Conservation (phyloP, 2,888 invertebrate genomes). For the Drosophila meridionalis region DNA sequence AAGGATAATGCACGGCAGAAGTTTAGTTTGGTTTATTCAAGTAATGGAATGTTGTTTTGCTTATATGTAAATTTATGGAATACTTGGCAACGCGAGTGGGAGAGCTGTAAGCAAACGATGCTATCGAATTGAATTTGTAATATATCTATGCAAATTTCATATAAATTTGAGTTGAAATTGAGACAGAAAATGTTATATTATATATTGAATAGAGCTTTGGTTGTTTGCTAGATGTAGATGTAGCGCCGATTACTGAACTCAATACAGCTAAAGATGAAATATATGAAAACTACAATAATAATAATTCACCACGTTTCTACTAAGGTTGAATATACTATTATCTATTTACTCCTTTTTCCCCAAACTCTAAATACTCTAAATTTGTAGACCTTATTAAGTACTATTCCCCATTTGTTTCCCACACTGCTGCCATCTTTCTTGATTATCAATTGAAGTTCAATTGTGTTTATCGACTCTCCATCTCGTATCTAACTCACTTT, state of each 20-base stretch:
- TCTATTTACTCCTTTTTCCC: not conserved
- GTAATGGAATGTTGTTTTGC: not conserved
- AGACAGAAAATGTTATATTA: not conserved
- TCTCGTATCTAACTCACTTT: slow-evolving; percentile 11
- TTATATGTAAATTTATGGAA: not conserved
- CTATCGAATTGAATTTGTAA: not conserved
- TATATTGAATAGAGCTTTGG: too few species aligned
- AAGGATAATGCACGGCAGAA: not conserved
- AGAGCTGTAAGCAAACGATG: too few species aligned
- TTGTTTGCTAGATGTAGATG: too few species aligned
- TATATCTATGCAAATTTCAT: not conserved
- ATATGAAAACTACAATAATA: not conserved
- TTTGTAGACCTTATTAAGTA: too few species aligned
- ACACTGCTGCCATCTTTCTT: not conserved
- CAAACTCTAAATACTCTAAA: not conserved
- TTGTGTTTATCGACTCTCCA: slow-evolving; percentile 29
- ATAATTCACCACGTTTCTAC: not conserved
- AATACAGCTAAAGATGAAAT: too few species aligned
- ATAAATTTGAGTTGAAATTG: not conserved
- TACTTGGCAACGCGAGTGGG: not conserved
- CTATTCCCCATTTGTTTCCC: not conserved
- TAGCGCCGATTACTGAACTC: too few species aligned
- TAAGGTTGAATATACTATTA: not conserved
- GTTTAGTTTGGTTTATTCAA: not conserved
- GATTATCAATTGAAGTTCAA: slow-evolving; percentile 13